A percentile compares a stretch with the other conserved stretches of the same genome.
These are phyloP conservation scores for Lerista edwardsae DNA, from an alignment of 2,797 vertebrate genomes.

Conservation along the genomic window DNA sequence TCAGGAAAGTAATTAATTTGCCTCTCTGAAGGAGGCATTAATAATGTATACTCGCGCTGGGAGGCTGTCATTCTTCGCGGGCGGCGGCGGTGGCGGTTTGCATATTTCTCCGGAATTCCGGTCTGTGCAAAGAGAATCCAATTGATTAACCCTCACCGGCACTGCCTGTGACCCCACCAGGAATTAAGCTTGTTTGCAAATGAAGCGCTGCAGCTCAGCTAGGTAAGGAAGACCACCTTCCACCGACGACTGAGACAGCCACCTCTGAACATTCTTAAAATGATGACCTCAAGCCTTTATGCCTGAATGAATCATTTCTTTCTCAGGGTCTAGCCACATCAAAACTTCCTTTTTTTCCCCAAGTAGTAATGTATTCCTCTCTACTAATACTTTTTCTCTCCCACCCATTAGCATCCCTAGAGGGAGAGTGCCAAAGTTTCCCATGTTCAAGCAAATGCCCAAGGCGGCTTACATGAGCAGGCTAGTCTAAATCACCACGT, in stretches of 20 bases:
- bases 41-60: slow-evolving; percentile 29
- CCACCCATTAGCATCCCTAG: no score
- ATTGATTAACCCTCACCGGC: slow-evolving; percentile 1
- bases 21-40: slow-evolving; percentile 3
- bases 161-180: background rate
- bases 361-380: background rate
- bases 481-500: no score
- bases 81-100: background rate
- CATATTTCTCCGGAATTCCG: background rate
- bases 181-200: background rate
- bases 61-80: background rate
- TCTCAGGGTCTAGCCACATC: background rate
- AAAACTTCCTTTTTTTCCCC: background rate
- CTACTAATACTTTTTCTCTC: no score
- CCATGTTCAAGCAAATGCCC: no score
- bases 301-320: background rate
- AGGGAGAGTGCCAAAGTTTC: no score
- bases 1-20: slow-evolving; percentile 26
- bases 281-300: background rate
- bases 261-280: background rate
- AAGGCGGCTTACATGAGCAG: no score
- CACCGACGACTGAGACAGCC: background rate
- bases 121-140: background rate
- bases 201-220: background rate
- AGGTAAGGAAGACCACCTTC: background rate